These are phyloP conservation scores for Corythucha ciliata DNA, from an alignment of 2,888 invertebrate species.

Conservation along the genomic window DNA sequence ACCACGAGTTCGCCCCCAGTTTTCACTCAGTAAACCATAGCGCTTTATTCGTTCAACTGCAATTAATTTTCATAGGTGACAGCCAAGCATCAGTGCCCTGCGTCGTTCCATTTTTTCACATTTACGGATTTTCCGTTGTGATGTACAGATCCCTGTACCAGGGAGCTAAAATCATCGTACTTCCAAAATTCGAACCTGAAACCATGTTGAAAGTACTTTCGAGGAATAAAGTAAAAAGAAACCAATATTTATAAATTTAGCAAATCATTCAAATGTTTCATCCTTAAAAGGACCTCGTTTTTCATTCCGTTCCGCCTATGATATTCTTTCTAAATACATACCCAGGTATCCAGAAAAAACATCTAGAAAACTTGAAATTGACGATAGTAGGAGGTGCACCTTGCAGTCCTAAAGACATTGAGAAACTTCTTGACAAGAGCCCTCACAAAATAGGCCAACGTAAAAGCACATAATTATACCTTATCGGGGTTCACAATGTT, in stretches of 20 bases:
- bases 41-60: neutral
- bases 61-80: conserved; percentile 39
- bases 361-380: conserved; percentile 22
- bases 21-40: neutral
- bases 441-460: conserved; percentile 24
- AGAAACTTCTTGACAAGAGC: conserved; percentile 18
- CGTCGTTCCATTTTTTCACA: conserved; percentile 69
- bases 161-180: conserved; percentile 55
- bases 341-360: conserved; percentile 21
- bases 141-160: conserved; percentile 51
- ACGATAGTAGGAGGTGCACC: conserved; percentile 28
- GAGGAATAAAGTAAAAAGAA: conserved; percentile 45
- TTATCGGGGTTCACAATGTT: neutral
- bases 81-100: conserved; percentile 50
- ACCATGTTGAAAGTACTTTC: conserved; percentile 55
- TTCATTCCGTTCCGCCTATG: conserved; percentile 27
- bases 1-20: conserved; percentile 13
- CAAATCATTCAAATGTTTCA: neutral
- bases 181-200: conserved; percentile 66
- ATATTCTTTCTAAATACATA: conserved; percentile 24
- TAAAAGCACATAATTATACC: conserved; percentile 6
- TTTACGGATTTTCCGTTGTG: conserved; percentile 63
- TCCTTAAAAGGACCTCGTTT: conserved; percentile 23
- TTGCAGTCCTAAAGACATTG: conserved; percentile 23
- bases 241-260: neutral